Base-by-base conservation (phyloP, 2,888 invertebrate species). In the Melikaiella ostensackeni region DNA sequence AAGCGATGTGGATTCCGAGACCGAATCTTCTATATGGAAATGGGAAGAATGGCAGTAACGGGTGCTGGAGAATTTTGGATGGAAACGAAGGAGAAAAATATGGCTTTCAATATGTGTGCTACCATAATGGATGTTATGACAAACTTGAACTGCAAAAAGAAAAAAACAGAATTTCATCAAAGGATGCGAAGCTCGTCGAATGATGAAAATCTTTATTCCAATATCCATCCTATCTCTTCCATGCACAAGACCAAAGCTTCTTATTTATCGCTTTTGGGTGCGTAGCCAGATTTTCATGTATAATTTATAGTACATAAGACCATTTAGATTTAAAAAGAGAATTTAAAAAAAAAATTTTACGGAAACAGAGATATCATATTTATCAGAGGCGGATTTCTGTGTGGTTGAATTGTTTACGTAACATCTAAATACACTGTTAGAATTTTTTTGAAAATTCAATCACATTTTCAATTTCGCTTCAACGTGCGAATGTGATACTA, bases 61-160 rank as follows among this genome's bases (percentile, higher is more conserved):
- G 98, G 98, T 8, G 95, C 97, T 19, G 98, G 98, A 24, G 98
- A 98, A 91, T 93, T 98, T 77, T 98, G 97, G 97, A 97, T 98
- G 96, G 96, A 97, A 89, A 96, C 97, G 0, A 98, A 97, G 87
- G 98, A 98, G 91, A 93, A 95, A 82, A 95, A 96, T 89, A 97
- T 97, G 84, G 98, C 98, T 33, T 95, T 96, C 92, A 98, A 97
- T 93, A 97, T 98, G 95, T 96, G 98, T 92, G 95, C 95, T 77
- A 96, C 95, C 79, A 96, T 98, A 86, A 94, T 96, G 87, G 95
- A 95, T 87, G 94, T 95, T 35, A 95, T 95, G 95, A 90, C 88
- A 78, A 90, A 88, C 85, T 93, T 93, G 21, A 94, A 93, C 85
- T 94, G 92, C 82, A 90, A 92, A 88, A 93, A 94, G 88, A 93